phyloP scores from a whole-genome alignment of 1,140 invertebrate species.

The Drosophila erecta region DNA sequence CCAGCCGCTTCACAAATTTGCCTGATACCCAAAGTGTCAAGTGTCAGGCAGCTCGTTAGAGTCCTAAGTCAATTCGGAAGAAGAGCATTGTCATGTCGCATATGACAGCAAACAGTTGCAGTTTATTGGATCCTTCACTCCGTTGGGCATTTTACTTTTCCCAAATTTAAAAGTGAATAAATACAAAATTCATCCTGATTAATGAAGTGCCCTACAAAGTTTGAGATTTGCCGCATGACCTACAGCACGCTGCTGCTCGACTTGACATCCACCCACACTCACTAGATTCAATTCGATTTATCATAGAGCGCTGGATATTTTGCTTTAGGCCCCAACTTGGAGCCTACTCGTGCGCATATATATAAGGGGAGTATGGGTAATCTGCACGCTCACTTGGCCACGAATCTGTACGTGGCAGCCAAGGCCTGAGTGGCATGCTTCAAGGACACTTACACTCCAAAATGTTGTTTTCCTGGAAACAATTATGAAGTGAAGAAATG shows the following conservation, averaged over 20 bases:
- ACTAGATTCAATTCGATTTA: conserved; percentile 40
- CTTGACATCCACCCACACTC: no score
- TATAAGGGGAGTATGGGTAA: conserved; percentile 32
- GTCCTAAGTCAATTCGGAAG: conserved; percentile 1
- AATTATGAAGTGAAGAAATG: no score
- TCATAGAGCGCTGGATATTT: conserved; percentile 14
- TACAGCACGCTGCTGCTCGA: conserved; percentile 2
- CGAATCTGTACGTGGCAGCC: conserved; percentile 68
- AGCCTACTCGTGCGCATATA: conserved; percentile 49
- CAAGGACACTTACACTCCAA: conserved; percentile 16
- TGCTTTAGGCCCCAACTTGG: conserved; percentile 3
- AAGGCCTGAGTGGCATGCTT: conserved; percentile 34
- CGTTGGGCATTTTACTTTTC: conserved; percentile 2
- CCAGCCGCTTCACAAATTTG: conserved; percentile 35
- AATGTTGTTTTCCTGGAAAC: conserved; percentile 5
- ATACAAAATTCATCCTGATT: conserved; percentile 30
- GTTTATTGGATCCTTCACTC: conserved; percentile 8
- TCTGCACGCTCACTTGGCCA: conserved; percentile 68
- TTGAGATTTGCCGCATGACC: conserved; percentile 48
- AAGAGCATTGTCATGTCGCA: conserved; percentile 49
- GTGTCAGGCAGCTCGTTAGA: conserved; percentile 17
- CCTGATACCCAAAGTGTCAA: conserved; percentile 41
- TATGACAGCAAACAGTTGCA: conserved; percentile 49
- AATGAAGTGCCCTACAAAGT: conserved; percentile 45
- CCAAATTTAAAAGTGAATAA: conserved; percentile 9